These are phyloP conservation scores for Aspidoscelis tigris DNA, from an alignment of 2,113 vertebrate genomes.

Conservation along the genomic window DNA sequence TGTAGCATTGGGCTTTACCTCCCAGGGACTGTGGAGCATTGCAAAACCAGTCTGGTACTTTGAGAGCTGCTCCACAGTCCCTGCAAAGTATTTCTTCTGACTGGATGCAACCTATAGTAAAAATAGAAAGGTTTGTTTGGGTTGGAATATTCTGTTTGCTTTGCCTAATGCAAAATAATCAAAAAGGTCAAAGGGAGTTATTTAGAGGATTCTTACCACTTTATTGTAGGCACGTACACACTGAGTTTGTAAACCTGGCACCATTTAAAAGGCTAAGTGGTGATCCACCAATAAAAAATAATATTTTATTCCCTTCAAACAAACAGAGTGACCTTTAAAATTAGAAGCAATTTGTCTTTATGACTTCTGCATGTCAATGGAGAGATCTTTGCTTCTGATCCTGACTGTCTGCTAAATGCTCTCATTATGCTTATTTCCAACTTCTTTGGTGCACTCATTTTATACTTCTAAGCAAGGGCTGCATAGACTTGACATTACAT, in stretches of 20 bases:
- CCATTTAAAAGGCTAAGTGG: conserved; percentile 47
- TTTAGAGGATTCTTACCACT: conserved; percentile 50
- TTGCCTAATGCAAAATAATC: conserved; percentile 2
- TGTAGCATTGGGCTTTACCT: no score
- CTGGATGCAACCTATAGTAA: no score
- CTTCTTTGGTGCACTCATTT: background rate
- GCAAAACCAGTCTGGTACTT: no score
- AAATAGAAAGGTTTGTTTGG: background rate
- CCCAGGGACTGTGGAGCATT: no score
- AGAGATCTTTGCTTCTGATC: conserved; percentile 28
- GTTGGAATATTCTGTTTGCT: background rate
- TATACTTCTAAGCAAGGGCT: conserved; percentile 5
- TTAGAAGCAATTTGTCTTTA: conserved; percentile 29
- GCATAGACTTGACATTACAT: background rate
- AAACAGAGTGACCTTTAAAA: conserved; percentile 56
- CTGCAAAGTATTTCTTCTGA: background rate
- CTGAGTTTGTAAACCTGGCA: conserved; percentile 40
- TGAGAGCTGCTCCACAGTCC: no score
- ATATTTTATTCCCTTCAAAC: conserved; percentile 44
- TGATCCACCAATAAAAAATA: conserved; percentile 16
- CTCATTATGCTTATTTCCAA: conserved; percentile 23
- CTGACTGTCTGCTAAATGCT: conserved; percentile 22
- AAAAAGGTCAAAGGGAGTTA: conserved; percentile 33
- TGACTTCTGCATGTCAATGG: background rate
- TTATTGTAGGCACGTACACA: conserved; percentile 48